Evolutionary conservation across 2,888 invertebrate genomes (phyloP).

Genomic region (Acanthosoma haemorrhoidale): DNA sequence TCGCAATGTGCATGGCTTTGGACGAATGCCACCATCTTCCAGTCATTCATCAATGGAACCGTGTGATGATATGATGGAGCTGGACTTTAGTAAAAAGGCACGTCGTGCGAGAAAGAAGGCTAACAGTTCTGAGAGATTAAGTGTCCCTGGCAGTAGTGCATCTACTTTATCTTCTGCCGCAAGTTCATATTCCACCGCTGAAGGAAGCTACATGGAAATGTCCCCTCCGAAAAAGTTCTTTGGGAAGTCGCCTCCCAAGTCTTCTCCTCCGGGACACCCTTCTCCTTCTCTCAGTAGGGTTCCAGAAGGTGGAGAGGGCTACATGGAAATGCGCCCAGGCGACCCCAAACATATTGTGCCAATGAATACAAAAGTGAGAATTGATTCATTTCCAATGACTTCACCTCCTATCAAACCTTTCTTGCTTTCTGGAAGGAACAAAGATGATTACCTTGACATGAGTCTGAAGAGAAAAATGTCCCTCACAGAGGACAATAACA

Average conservation of each 20-base stretch:
- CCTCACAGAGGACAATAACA: slow-evolving; percentile 39
- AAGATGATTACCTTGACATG: slow-evolving; percentile 47
- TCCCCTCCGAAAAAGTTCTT: slow-evolving; percentile 41
- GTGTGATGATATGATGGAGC: slow-evolving; percentile 77
- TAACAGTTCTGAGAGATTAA: slow-evolving; percentile 38
- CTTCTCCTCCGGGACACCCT: slow-evolving; percentile 39
- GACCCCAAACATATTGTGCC: slow-evolving; percentile 40
- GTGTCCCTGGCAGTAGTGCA: slow-evolving; percentile 37
- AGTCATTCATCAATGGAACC: slow-evolving; percentile 48
- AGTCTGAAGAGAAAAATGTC: slow-evolving; percentile 42
- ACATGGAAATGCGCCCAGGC: slow-evolving; percentile 50
- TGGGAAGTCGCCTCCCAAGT: slow-evolving; percentile 36
- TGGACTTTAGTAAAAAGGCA: slow-evolving; percentile 57
- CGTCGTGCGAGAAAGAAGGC: slow-evolving; percentile 38
- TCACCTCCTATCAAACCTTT: slow-evolving; percentile 38
- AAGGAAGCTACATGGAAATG: slow-evolving; percentile 42
- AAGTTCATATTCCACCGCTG: slow-evolving; percentile 41
- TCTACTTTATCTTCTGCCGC: slow-evolving; percentile 39
- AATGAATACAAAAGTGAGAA: slow-evolving; percentile 39
- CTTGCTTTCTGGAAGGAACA: slow-evolving; percentile 25
- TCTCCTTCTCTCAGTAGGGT: slow-evolving; percentile 42
- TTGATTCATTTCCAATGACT: slow-evolving; percentile 39
- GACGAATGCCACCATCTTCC: slow-evolving; percentile 49
- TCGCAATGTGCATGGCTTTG: slow-evolving; percentile 43
- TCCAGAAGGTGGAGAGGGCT: slow-evolving; percentile 42